A percentile compares a stretch with the other conserved stretches of the same genome.
Evolutionary conservation across 2,888 invertebrate genomes (phyloP).

Genomic region (Tiphia femorata): DNA sequence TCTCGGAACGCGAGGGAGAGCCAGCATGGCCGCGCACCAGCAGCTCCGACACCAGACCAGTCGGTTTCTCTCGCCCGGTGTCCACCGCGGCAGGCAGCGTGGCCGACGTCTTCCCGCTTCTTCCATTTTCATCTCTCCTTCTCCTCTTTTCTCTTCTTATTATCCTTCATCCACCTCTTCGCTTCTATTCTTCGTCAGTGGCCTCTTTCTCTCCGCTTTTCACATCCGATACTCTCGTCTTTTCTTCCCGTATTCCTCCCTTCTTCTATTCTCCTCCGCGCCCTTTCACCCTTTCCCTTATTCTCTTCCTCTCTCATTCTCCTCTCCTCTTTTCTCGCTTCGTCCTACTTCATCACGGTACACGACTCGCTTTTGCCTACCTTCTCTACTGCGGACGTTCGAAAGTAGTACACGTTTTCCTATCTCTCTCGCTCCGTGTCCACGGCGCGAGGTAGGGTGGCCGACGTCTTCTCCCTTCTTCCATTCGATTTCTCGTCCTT

Average conservation of each 20-base stretch:
- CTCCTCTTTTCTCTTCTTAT: conserved; percentile 6
- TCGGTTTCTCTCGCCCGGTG: conserved; percentile 40
- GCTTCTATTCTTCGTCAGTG: not conserved
- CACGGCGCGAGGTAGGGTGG: too few species aligned
- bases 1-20: conserved; percentile 47
- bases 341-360: too few species aligned
- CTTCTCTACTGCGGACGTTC: too few species aligned
- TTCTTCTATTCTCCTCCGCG: conserved; percentile 10
- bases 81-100: conserved; percentile 34
- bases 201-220: not conserved
- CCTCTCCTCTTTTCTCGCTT: too few species aligned
- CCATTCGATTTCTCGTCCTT: too few species aligned
- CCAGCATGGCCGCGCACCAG: conserved; percentile 58
- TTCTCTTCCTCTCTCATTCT: conserved; percentile 7
- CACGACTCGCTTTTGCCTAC: too few species aligned
- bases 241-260: too few species aligned
- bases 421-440: conserved; percentile 9
- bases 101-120: conserved; percentile 20
- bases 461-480: too few species aligned
- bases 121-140: conserved; percentile 17
- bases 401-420: too few species aligned
- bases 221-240: too few species aligned
- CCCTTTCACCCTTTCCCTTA: conserved; percentile 8
- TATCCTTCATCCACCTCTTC: not conserved
- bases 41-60: conserved; percentile 48